Conservation (phyloP, 1,140 invertebrate species). For the Papilio polytes region DNA sequence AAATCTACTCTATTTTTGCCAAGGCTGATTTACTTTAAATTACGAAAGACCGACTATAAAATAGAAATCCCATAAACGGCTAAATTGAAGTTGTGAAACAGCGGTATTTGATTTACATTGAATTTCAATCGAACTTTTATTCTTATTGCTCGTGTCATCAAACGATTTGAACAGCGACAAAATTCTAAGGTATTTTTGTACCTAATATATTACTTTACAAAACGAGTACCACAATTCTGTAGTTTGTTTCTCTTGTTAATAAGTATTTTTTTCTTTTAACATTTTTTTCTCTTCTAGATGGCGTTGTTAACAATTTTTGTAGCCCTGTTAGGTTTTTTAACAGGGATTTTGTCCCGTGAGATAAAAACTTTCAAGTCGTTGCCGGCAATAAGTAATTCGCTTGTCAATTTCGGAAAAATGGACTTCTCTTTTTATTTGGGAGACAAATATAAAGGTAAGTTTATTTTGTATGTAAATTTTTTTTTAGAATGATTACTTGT, state of each 20-base stretch:
- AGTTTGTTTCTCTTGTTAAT: not conserved
- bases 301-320: not conserved
- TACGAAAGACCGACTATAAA: conserved; percentile 60
- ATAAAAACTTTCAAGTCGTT: conserved; percentile 46
- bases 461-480: not conserved
- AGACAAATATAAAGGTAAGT: conserved; percentile 59
- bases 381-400: conserved; percentile 63
- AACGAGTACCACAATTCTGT: not conserved
- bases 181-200: conserved; percentile 21
- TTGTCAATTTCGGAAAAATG: conserved; percentile 76
- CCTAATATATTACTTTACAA: not conserved
- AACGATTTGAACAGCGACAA: conserved; percentile 16
- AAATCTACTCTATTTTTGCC: not conserved
- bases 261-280: not conserved
- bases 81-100: conserved; percentile 69
- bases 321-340: conserved; percentile 40
- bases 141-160: conserved; percentile 49
- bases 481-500: not conserved
- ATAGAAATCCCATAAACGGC: conserved; percentile 66
- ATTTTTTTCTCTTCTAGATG: conserved; percentile 17
- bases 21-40: conserved; percentile 37
- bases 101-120: conserved; percentile 63
- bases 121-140: conserved; percentile 61
- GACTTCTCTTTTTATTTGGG: conserved; percentile 70
- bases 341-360: conserved; percentile 44